Percentiles rank a stretch among this genome's conserved stretches.
These are phyloP conservation scores for Neocrepidodera transversa DNA, from an alignment of 2,888 invertebrate genomes.

Conservation along the genomic window DNA sequence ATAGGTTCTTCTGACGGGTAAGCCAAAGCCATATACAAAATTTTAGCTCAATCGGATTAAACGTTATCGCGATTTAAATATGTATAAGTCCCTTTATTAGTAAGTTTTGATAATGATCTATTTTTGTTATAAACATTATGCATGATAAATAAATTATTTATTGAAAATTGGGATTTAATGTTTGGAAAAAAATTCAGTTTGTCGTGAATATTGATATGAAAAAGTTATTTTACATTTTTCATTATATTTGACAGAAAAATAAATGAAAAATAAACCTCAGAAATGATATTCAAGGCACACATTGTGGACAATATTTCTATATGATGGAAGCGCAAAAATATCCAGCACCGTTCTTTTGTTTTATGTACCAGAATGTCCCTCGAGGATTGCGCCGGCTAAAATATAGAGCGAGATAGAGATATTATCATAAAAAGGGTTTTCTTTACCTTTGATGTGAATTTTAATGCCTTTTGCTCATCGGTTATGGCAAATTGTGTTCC, in stretches of 20 bases:
- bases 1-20: too few relatives aligned
- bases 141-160: too few relatives aligned
- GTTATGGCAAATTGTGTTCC: conserved; percentile 40
- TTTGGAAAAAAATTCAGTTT: too few relatives aligned
- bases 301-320: conserved; percentile 35
- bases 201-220: too few relatives aligned
- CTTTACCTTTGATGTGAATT: conserved; percentile 44
- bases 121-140: too few relatives aligned
- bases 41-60: too few relatives aligned
- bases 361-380: conserved; percentile 29
- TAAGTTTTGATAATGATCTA: too few relatives aligned
- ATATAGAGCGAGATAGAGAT: conserved; percentile 37
- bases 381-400: conserved; percentile 34
- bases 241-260: conserved; percentile 6
- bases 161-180: too few relatives aligned
- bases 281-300: conserved; percentile 34
- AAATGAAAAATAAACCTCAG: conserved; percentile 16
- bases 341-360: conserved; percentile 35
- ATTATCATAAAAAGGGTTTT: conserved; percentile 41
- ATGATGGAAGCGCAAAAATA: conserved; percentile 37
- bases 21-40: too few relatives aligned
- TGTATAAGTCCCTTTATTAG: too few relatives aligned
- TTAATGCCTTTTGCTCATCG: conserved; percentile 42
- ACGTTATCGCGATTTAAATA: too few relatives aligned
- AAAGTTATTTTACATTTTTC: conserved; percentile 6